Percentiles rank a stretch among this genome's conserved stretches.
Conservation (phyloP, 2,797 vertebrate genomes). For the Macropodus opercularis region DNA sequence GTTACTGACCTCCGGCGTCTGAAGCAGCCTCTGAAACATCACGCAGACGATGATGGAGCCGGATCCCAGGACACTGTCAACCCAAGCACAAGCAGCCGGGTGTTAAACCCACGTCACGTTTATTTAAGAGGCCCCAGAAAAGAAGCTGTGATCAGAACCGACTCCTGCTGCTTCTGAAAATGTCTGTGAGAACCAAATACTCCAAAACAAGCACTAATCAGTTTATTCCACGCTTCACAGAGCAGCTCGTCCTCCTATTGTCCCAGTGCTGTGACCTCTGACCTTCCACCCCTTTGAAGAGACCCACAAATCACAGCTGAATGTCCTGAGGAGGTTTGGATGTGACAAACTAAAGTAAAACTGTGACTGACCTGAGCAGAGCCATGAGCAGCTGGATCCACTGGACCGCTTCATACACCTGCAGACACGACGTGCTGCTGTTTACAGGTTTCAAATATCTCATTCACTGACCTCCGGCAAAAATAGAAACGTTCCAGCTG, state of each 20-base stretch:
- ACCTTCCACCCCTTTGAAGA: not conserved
- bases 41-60: constrained; percentile 73
- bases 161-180: not conserved
- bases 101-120: too few species aligned
- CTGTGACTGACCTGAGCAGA: constrained; percentile 79
- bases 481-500: too few species aligned
- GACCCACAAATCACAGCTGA: not conserved
- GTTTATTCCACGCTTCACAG: constrained; percentile 1
- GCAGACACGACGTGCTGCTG: constrained; percentile 7
- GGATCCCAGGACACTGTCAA: constrained; percentile 76
- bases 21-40: constrained; percentile 56
- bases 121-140: not conserved
- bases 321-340: not conserved
- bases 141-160: not conserved
- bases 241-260: not conserved
- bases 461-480: too few species aligned
- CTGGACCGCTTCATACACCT: constrained; percentile 70
- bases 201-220: not conserved
- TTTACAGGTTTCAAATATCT: too few species aligned
- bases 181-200: too few species aligned
- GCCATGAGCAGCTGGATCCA: constrained; percentile 79
- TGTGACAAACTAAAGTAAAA: not conserved
- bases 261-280: constrained; percentile 18
- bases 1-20: constrained; percentile 68
- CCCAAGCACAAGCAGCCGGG: not conserved